Evolutionary conservation across 2,113 vertebrate species (phyloP), one percentile per base, ranked within the genome.

Genomic region (Propithecus coquereli): DNA sequence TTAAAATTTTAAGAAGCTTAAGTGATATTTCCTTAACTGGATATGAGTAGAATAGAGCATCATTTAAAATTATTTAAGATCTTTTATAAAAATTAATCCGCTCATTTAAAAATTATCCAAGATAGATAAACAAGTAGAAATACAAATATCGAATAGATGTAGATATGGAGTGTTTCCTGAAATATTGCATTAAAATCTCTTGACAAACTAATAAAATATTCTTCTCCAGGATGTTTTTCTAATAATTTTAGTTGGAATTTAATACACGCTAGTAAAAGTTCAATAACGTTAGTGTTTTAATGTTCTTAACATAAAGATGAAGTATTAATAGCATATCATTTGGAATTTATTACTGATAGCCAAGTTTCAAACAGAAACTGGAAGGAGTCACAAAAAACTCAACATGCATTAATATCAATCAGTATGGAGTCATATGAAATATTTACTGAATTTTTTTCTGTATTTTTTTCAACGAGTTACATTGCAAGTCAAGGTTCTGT

Each of bases 261-360:
- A 96, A n/a, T 0, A 86, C 0, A 71, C 94, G n/a, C 11, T 88
- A 18, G 23, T 74, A 3, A 76, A 54, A 76, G 9, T 59, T 23
- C 45, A 71, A 4, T 66, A 66, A 8, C 45, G 80, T 25, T 27
- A 77, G 37, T 92, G 16, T 47, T 77, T 86, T 87, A 25, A 81
- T 97, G 27, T 2, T 30, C 12, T 87, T 92, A 86, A 91, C 93
- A 90, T 91, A 96, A 71, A 59, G 6, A n/a, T 83, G 59, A 71
- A 22, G 23, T 61, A 68, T 18, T 57, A 63, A 63, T 63, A 63
- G 61, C 20, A 16, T 61, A 6, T 86, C 18, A 40, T 2, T 90
- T 94, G 22, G 20, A 94, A 47, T 92, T 89, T 83, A 52, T 70
- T 81, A 14, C 50, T 47, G 34, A 89, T 82, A 5, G 8, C 23